phyloP scores from a whole-genome alignment of 2,797 vertebrate species.

The Myiotriccus ornatus region DNA sequence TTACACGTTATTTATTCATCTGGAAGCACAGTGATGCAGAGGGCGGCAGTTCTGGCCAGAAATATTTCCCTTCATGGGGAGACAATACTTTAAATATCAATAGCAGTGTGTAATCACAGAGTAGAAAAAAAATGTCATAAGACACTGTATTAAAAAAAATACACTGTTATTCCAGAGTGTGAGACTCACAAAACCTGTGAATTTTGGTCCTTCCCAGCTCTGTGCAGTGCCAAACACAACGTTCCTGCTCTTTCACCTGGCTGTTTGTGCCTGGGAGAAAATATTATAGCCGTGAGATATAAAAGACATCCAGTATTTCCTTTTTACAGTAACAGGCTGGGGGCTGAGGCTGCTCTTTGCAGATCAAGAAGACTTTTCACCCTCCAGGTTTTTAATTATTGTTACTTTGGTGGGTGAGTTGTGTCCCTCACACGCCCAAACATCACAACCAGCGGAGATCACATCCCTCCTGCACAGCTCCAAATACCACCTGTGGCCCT shows the following conservation, averaged over 20 bases:
- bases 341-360: background rate
- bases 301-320: background rate
- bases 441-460: background rate
- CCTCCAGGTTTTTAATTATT: background rate
- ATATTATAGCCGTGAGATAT: background rate
- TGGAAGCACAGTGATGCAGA: background rate
- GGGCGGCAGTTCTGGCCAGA: background rate
- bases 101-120: background rate
- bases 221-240: background rate
- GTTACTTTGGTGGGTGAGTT: background rate
- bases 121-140: background rate
- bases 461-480: accelerated
- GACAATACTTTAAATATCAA: background rate
- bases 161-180: background rate
- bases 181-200: background rate
- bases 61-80: background rate
- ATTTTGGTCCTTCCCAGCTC: background rate
- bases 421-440: background rate
- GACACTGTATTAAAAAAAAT: background rate
- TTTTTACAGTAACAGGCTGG: background rate
- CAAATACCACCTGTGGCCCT: background rate
- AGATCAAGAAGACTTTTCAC: background rate
- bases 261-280: background rate
- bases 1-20: background rate
- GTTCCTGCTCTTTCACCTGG: background rate